Percentiles rank a stretch among this genome's conserved stretches.
Evolutionary conservation across 2,797 vertebrate genomes (phyloP).

Genomic region (Tachyglossus aculeatus): DNA sequence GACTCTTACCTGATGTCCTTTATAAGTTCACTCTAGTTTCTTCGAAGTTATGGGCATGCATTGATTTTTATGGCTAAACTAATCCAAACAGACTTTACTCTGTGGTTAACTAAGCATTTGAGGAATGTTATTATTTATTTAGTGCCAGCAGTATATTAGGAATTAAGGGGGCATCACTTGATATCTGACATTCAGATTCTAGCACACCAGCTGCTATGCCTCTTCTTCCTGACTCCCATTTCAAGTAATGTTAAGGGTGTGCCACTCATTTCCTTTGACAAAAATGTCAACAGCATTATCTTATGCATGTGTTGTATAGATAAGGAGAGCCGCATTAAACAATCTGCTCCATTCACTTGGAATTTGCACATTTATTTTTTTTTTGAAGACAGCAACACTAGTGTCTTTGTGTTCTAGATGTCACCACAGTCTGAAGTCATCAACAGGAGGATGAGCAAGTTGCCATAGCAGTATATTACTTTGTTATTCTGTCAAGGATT

Average conservation of each 20-base stretch:
- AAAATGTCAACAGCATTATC: constrained; percentile 49
- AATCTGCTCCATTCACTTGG: constrained; percentile 11
- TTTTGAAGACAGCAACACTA: constrained; percentile 35
- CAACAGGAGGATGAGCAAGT: background rate
- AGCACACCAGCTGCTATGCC: background rate
- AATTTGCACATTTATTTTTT: constrained; percentile 3
- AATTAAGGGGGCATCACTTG: background rate
- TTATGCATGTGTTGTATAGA: constrained; percentile 32
- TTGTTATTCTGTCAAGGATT: background rate
- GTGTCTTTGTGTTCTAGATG: background rate
- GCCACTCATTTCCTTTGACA: constrained; percentile 41
- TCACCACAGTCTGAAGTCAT: background rate
- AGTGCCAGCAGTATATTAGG: background rate
- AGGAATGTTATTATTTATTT: background rate
- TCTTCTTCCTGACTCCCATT: background rate
- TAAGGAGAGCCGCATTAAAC: constrained; percentile 27
- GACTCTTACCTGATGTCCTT: too few species aligned
- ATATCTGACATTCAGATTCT: background rate
- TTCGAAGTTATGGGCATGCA: too few species aligned
- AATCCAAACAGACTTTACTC: too few species aligned
- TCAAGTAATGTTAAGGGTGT: background rate
- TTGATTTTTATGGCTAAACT: too few species aligned
- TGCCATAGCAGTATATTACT: background rate
- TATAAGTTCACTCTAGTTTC: too few species aligned
- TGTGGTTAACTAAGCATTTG: background rate